These are phyloP conservation scores for Lateolabrax maculatus DNA, from an alignment of 2,797 vertebrate genomes.

Conservation along the genomic window DNA sequence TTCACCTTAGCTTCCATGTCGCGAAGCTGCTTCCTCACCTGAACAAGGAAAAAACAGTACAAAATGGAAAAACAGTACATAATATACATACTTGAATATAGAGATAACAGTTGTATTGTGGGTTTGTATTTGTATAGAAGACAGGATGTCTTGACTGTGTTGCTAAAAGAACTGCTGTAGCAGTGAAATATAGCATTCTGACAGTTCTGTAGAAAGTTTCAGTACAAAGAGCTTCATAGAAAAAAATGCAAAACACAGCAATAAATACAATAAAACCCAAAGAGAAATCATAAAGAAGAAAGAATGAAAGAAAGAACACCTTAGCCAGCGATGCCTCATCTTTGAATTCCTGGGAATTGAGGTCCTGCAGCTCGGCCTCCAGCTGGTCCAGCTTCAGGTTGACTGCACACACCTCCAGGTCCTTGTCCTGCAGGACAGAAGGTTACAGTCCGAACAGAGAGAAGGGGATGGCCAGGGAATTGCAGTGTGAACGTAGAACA, in stretches of 20 bases:
- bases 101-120: neutral
- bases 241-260: neutral
- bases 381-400: slow-evolving; percentile 92
- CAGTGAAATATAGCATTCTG: neutral
- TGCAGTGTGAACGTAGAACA: neutral
- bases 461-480: neutral
- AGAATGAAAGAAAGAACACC: slow-evolving; percentile 69
- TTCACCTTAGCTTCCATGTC: slow-evolving; percentile 96
- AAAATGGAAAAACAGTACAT: neutral
- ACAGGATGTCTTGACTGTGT: neutral
- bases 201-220: neutral
- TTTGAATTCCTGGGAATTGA: slow-evolving; percentile 97
- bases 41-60: neutral
- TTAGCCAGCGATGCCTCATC: slow-evolving; percentile 96
- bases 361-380: slow-evolving; percentile 95
- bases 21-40: slow-evolving; percentile 92
- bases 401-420: slow-evolving; percentile 89
- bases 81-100: neutral
- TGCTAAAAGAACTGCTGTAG: neutral
- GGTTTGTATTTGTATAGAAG: neutral
- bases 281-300: neutral
- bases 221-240: neutral
- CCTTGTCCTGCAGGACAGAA: slow-evolving; percentile 90
- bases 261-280: neutral
- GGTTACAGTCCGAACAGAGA: slow-evolving; percentile 3